Base-by-base conservation (phyloP, 2,113 vertebrate species). In the Setophaga petechia region DNA sequence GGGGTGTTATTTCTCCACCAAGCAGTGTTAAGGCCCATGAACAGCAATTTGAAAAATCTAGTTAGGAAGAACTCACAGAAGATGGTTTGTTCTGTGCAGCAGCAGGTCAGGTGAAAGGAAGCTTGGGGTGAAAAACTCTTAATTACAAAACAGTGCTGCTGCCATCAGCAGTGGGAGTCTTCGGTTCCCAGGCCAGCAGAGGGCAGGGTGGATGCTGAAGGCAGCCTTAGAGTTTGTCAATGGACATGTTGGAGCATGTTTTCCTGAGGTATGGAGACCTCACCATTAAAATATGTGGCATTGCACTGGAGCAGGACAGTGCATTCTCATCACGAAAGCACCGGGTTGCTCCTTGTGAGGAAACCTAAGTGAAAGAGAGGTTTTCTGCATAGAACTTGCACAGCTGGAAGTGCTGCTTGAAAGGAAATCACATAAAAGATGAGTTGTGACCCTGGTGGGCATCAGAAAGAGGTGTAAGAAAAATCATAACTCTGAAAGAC, bases 221-320 rank as follows among this genome's bases (percentile, higher is more conserved):
- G 22, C 9, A 1, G 23, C 30, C 75, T 77, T 47, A 51, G 18
- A 28, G 61, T 66, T 85, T 86, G 66, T 75, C 91, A 89, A 73
- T 84, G 85, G 95, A 62, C 98, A 98, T 98, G 97, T 98, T 97
- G 88, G 96, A 98, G 98, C 98, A 98, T 98, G 98, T 98, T 97
- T 97, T 74, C 63, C 68, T 59, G 86, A 80, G 66, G 57, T 84
- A 65, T 79, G 94, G 63, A 80, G 85, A 91, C 63, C 58, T 95
- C 84, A 85, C 44, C 78, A 8, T 91, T 94, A 51, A 97, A 95
- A 89, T 91, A 93, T 94, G 83, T 69, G n/a, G 49, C 62, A 37
- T 68, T 94, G 69, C 94, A 68, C 57, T 75, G 31, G 31, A 61
- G 76, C 43, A 31, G 73, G 57, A 68, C 61, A 89, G 63, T 66